Evolutionary conservation across 2,888 invertebrate species (phyloP).

Genomic region (Villa cingulata): DNA sequence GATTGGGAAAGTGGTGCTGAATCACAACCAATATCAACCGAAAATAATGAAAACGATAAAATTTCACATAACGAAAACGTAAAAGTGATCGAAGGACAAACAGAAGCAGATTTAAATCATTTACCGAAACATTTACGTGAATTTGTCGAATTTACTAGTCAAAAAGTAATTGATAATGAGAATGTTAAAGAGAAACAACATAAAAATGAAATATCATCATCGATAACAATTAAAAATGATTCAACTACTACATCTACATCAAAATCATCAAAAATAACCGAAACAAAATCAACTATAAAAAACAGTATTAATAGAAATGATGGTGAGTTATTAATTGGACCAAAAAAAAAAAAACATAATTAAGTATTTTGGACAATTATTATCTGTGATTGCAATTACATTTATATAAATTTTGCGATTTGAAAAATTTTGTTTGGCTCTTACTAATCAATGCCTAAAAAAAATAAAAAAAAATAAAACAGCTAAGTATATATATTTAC

Average conservation of each 20-base stretch:
- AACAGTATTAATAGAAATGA: slow-evolving; percentile 22
- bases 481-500: too few species aligned
- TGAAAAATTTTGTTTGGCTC: slow-evolving; percentile 24
- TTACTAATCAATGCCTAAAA: slow-evolving; percentile 19
- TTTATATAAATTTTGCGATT: slow-evolving; percentile 25
- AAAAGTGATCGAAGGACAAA: slow-evolving; percentile 50
- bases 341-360: too few species aligned
- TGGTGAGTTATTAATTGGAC: slow-evolving; percentile 36
- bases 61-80: slow-evolving; percentile 26
- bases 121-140: slow-evolving; percentile 68
- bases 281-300: slow-evolving; percentile 18
- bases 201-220: neutral
- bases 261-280: neutral
- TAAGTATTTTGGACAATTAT: slow-evolving; percentile 25
- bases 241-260: too few species aligned
- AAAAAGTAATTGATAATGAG: slow-evolving; percentile 19
- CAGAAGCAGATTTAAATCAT: slow-evolving; percentile 46
- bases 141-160: slow-evolving; percentile 46
- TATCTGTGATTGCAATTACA: slow-evolving; percentile 28
- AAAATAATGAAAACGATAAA: slow-evolving; percentile 22
- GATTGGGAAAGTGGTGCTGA: slow-evolving; percentile 48
- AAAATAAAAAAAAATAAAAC: slow-evolving; percentile 9
- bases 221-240: neutral
- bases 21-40: slow-evolving; percentile 36
- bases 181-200: neutral